phyloP scores from a whole-genome alignment of 2,113 vertebrate genomes.

The Sinocyclocheilus rhinocerous region DNA sequence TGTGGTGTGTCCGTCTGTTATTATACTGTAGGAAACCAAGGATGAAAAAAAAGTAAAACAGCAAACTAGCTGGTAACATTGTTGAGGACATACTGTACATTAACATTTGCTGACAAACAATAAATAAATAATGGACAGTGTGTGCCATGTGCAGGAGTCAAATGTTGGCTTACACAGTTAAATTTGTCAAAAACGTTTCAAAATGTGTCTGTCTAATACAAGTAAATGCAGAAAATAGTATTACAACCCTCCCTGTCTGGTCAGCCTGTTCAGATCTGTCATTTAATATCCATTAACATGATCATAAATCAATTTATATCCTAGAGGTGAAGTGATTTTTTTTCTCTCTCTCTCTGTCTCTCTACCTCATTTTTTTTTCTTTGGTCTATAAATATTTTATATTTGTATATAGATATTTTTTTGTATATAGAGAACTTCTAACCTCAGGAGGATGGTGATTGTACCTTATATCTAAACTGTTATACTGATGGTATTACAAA shows the following conservation, averaged over 20 bases:
- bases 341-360: not conserved
- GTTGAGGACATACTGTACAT: not conserved
- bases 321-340: not conserved
- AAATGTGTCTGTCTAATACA: not conserved
- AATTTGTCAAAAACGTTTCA: too few relatives aligned
- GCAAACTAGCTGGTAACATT: not conserved
- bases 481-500: too few relatives aligned
- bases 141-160: too few relatives aligned
- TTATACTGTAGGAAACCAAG: not conserved
- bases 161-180: too few relatives aligned
- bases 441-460: too few relatives aligned
- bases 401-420: too few relatives aligned
- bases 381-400: too few relatives aligned
- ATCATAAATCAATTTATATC: not conserved
- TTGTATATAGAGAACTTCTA: too few relatives aligned
- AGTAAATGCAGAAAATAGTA: not conserved
- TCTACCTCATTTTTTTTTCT: too few relatives aligned
- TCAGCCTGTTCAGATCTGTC: not conserved
- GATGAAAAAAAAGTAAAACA: not conserved
- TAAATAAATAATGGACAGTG: too few relatives aligned
- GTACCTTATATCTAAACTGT: too few relatives aligned
- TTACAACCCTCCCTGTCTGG: not conserved
- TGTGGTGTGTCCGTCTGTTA: conserved; percentile 24
- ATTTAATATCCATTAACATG: not conserved
- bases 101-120: not conserved